Evolutionary conservation across 2,888 invertebrate genomes (phyloP), one percentile per base, ranked within the genome.

Genomic region (Spodoptera picta): DNA sequence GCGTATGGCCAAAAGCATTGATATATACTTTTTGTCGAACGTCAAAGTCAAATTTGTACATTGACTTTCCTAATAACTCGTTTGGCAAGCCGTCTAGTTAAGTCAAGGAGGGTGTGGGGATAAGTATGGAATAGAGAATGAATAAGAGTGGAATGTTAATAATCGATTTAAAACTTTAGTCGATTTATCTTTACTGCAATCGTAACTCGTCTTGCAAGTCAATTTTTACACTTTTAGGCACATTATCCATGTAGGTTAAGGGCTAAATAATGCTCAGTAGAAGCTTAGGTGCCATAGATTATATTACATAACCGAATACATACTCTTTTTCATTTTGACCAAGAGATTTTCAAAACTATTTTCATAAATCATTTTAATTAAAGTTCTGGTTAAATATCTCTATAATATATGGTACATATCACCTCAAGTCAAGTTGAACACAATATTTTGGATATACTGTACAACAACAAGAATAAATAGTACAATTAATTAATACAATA

Each of bases 321-420:
- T 4, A 31, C 12, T 49, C 12, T 10, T 63, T 57, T 60, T 66
- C 41, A 61, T 69, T 72, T 60, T 24, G 9, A 60, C 55, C 60
- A 72, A 72, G 66, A 66, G 50, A 53, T 49, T 45, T 4, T 31
- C 1, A 52, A 27, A 65, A 64, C 50, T 77, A 77, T 77, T 78
- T 77, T 77, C 73, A 73, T 73, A 75, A 49, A 46, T 24, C 51
- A 59, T 64, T 73, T 64, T 65, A 60, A 49, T 54, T 36, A 57
- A 59, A 43, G 49, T 56, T 1, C n/a, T 73, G 67, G n/a, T 4
- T n/a, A 44, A 62, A 60, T 14, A 42, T 45, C 11, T 24, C 36
- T 49, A 56, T 12, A 10, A 56, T 1, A 56, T 54, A 50, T 57
- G 60, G 7, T 61, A 74, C 78, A 78, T 77, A 78, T 78, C 77